Base-by-base conservation (phyloP, 1,140 invertebrate species). In the Planococcus citri region DNA sequence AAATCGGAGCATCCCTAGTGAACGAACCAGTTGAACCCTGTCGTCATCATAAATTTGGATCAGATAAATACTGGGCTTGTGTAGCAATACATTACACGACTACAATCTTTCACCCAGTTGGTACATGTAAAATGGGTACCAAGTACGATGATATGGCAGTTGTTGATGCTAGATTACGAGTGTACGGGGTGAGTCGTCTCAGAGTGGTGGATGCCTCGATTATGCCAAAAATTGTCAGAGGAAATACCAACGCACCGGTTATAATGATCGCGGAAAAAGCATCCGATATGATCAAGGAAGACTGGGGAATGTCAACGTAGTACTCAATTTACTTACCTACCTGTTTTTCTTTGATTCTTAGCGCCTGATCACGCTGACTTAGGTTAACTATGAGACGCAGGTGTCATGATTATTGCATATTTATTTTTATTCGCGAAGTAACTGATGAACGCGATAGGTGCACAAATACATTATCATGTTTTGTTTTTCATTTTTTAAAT, bases 21-120 rank as follows among this genome's bases (percentile, higher is more conserved):
- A 81, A 77, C 33, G 86, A 84, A 24, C 84, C 83, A 0, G 72
- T 88, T 27, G 90, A 90, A 0, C 89, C 89, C 71, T 92, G 90
- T 75, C 86, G 86, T 72, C 85, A 89, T 72, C 75, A 91, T n/a
- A 84, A 85, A 0, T 77, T 83, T 0, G 92, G 83, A 72, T 90
- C 88, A 0, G 91, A 94, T 72, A 86, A 90, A 17, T 94, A 94
- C 70, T 92, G 91, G 88, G 85, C 88, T 70, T 93, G 91, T 73
- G 82, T 81, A 8, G 84, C 89, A 0, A 77, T 87, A 27, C 88
- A 92, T 72, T 91, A 91, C 74, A 91, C 90, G 0, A 85, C 89
- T 80, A 91, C 90, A 0, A 91, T 92, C 68, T 93, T 92, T 75
- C 91, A 94, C 72, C 84, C 90, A 78, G 88, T 87, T 0, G 86